A percentile compares a stretch with the other conserved stretches of the same genome.
Evolutionary conservation across 2,888 invertebrate genomes (phyloP).

Genomic region (Drosophila hamatofila): DNA sequence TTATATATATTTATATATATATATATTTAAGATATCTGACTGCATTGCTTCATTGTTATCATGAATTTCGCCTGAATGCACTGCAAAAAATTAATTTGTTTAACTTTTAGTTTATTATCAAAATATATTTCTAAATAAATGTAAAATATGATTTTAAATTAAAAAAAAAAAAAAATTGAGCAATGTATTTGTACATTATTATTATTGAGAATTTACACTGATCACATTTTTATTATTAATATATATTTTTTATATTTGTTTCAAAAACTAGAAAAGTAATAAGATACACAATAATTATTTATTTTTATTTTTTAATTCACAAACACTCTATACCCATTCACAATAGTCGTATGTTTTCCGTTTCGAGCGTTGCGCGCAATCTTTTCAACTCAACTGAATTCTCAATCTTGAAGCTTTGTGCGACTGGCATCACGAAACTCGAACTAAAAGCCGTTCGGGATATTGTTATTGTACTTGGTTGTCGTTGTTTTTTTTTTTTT

Average conservation of each 20-base stretch:
- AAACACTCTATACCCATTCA: background rate
- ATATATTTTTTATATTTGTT: background rate
- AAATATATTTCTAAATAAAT: background rate
- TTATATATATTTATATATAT: slow-evolving; percentile 1
- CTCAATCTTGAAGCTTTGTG: slow-evolving; percentile 19
- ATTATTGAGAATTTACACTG: background rate
- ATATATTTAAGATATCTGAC: slow-evolving; percentile 14
- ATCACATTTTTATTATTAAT: too few relatives aligned
- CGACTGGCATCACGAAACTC: slow-evolving; percentile 17
- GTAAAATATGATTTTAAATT: background rate
- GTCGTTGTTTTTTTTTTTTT: slow-evolving; percentile 8
- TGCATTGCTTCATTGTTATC: slow-evolving; percentile 32
- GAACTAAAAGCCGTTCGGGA: slow-evolving; percentile 19
- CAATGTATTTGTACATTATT: too few relatives aligned
- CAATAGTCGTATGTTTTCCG: slow-evolving; percentile 3
- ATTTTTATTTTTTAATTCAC: background rate
- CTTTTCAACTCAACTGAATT: slow-evolving; percentile 39
- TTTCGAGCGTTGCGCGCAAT: slow-evolving; percentile 31
- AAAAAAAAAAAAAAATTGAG: too few relatives aligned
- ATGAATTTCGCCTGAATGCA: slow-evolving; percentile 22
- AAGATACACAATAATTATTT: background rate
- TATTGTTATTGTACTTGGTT: slow-evolving; percentile 21
- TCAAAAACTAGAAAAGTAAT: background rate
- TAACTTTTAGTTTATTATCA: background rate
- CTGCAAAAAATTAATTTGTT: slow-evolving; percentile 50